Conservation (phyloP, 2,797 vertebrate genomes). For the Artibeus lituratus region DNA sequence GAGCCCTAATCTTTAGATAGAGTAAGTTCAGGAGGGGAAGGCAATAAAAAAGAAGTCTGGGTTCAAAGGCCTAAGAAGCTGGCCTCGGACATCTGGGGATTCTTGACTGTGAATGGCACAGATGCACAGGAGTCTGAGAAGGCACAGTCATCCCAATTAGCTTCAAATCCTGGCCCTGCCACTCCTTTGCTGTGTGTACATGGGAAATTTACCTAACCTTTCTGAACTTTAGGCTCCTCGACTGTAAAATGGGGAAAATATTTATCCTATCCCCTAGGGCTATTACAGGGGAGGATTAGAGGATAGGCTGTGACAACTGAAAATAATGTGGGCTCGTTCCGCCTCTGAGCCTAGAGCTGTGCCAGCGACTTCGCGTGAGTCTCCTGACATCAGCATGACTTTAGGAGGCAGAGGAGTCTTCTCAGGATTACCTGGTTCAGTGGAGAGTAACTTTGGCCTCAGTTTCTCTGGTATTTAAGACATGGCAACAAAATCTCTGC, state of each 20-base stretch:
- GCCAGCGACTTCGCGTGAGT: background rate
- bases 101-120: background rate
- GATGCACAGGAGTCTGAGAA: background rate
- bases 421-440: background rate
- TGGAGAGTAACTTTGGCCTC: background rate
- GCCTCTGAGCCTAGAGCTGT: background rate
- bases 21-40: background rate
- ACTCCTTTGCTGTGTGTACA: background rate
- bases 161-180: background rate
- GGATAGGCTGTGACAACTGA: background rate
- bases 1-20: conserved; percentile 16
- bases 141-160: background rate
- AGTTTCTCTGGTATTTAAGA: background rate
- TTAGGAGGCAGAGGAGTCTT: background rate
- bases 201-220: background rate
- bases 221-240: background rate
- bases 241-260: background rate
- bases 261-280: background rate
- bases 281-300: background rate
- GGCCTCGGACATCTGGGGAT: background rate
- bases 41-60: background rate
- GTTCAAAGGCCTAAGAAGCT: background rate
- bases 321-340: background rate
- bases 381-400: background rate
- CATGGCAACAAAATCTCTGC: background rate